Evolutionary conservation across 2,113 vertebrate genomes (phyloP).

Genomic region (Ptilonorhynchus violaceus): DNA sequence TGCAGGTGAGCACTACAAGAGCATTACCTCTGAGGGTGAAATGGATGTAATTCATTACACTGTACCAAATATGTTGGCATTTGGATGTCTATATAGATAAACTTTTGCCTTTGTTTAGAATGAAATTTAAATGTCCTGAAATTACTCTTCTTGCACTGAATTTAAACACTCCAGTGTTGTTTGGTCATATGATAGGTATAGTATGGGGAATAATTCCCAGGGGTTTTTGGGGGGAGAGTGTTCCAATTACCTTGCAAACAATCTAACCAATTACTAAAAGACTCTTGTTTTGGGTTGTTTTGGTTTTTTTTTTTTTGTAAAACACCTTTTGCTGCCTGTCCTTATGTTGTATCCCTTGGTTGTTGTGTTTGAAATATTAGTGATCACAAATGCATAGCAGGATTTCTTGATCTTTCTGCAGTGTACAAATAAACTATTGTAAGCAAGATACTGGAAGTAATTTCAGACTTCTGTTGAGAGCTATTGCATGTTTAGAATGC

Average conservation of each 20-base stretch:
- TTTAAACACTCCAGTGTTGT: conserved; percentile 69
- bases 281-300: not conserved
- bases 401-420: conserved; percentile 64
- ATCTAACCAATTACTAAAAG: conserved; percentile 39
- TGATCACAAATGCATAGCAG: conserved; percentile 67
- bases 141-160: conserved; percentile 74
- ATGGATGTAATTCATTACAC: conserved; percentile 59
- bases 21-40: conserved; percentile 43
- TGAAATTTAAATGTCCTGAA: conserved; percentile 61
- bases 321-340: conserved; percentile 63
- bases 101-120: conserved; percentile 60
- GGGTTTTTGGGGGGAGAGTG: not conserved
- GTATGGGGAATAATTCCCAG: not conserved
- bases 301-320: not conserved
- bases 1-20: conserved; percentile 65
- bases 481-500: conserved; percentile 58
- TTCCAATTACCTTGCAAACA: conserved; percentile 27
- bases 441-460: conserved; percentile 71
- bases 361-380: conserved; percentile 64
- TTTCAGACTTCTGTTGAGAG: conserved; percentile 69
- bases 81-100: conserved; percentile 55
- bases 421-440: conserved; percentile 75
- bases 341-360: conserved; percentile 60
- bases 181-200: conserved; percentile 23
- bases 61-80: conserved; percentile 57